A percentile compares a stretch with the other conserved stretches of the same genome.
Conservation (phyloP, 2,113 vertebrate species). For the Ameiurus melas region DNA sequence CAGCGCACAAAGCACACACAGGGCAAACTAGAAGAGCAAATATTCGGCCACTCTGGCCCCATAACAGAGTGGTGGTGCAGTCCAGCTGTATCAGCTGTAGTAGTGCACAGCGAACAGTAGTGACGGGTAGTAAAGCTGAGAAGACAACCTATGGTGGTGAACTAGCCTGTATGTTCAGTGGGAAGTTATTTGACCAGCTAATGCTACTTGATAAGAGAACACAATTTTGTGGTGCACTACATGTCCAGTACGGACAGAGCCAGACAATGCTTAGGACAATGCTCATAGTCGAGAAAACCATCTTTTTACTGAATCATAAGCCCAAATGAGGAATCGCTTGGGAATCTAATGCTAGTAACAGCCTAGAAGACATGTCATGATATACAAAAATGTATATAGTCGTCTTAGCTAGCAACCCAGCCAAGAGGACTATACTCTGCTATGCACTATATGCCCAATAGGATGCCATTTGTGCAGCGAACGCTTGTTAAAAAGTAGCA, state of each 20-base stretch:
- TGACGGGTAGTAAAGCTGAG: background rate
- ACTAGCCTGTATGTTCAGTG: background rate
- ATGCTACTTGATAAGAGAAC: background rate
- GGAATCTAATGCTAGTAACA: background rate
- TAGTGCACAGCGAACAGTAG: background rate
- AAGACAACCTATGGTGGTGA: background rate
- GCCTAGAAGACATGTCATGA: background rate
- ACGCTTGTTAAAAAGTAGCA: background rate
- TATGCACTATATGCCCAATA: background rate
- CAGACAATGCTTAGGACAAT: background rate
- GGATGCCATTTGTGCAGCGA: background rate
- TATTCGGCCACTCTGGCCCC: background rate
- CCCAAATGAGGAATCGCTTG: background rate
- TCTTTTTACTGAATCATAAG: background rate
- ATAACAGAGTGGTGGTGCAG: background rate
- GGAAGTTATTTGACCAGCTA: background rate
- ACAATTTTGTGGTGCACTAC: background rate
- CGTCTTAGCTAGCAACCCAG: background rate
- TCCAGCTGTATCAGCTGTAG: background rate
- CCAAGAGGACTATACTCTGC: background rate
- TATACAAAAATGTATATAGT: background rate
- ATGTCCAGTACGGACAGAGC: background rate
- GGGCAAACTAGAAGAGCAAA: constrained; percentile 4
- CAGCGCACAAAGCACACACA: constrained; percentile 20
- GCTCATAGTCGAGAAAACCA: background rate